Base-by-base conservation (phyloP, 2,797 vertebrate species). In the Saxicola maurus region DNA sequence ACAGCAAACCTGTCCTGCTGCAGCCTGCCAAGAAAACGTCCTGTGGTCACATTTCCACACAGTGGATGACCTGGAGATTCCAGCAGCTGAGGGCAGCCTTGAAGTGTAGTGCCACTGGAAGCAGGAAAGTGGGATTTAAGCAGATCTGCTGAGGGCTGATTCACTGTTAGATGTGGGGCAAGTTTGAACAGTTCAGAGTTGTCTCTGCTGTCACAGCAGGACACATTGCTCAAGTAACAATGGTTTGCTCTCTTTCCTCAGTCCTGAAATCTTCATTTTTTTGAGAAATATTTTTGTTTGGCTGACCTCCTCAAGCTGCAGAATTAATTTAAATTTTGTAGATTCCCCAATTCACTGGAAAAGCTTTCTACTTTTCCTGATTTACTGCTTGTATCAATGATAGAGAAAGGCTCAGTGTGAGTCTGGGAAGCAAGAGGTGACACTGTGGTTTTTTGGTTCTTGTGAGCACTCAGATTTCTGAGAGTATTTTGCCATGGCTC, bases 381-480 rank as follows among this genome's bases (percentile, higher is more conserved):
- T 68, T 65, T 83, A 16, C 20, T 42, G 0, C 14, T 73, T 61
- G 11, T 72, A 28, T 68, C 3, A 35, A 81, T 66, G 53, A 43
- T 24, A 8, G 25, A 43, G 31, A 25, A 75, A 49, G 30, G 24
- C 45, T 60, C 23, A 20, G 5, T 49, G 46, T 68, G 65, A 82
- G 53, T 49, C 53, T 82, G 42, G 42, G 30, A 80, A 68, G 33
- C 2, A 8, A 80, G 28, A 68, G 33, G 28, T 64, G 45, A 31
- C 21, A 56, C 30, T 0, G 0, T 38, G 42, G 1, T 9, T 62
- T 67, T 64, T 49, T 7, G 6, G 19, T 7, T 2, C 60, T 68
- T 77, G 31, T 42, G 57, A 71, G 10, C 5, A 2, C n/a, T 19
- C 43, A 17, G 30, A 27, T 78, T 86, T 82, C 38, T 72, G 38